These are phyloP conservation scores for Laticauda colubrina DNA, from an alignment of 2,113 vertebrate genomes.

Conservation along the genomic window DNA sequence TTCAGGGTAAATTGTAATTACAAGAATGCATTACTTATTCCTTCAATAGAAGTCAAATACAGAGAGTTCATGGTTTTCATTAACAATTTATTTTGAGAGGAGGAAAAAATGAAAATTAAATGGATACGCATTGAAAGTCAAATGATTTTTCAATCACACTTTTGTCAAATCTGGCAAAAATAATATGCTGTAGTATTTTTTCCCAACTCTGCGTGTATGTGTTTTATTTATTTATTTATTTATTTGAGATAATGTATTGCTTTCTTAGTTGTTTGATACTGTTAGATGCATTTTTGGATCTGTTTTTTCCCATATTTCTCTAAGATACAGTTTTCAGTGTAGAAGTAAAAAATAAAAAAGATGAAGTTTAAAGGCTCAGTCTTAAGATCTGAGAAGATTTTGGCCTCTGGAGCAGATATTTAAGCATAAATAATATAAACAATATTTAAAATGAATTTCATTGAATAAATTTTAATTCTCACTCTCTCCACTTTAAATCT, in stretches of 20 bases:
- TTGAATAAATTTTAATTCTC: neutral
- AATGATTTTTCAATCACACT: conserved; percentile 16
- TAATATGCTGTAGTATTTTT: neutral
- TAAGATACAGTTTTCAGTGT: neutral
- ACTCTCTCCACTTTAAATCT: neutral
- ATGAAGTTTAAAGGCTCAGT: neutral
- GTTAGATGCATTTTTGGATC: neutral
- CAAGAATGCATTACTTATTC: neutral
- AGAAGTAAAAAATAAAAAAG: neutral
- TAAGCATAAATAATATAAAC: neutral
- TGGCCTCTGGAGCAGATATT: neutral
- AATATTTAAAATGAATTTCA: neutral
- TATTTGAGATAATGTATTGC: neutral
- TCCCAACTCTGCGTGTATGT: neutral
- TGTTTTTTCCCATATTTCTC: neutral
- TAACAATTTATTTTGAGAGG: neutral
- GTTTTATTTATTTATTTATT: neutral
- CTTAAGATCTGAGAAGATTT: neutral
- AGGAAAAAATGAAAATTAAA: neutral
- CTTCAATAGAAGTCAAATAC: neutral
- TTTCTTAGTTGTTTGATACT: neutral
- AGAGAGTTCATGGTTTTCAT: conserved; percentile 6
- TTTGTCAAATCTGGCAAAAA: neutral
- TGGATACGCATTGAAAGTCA: neutral
- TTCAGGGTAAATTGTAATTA: conserved; percentile 13